Evolutionary conservation across 2,797 vertebrate genomes (phyloP), one percentile per base, ranked within the genome.

Genomic region (Crax fasciolata): DNA sequence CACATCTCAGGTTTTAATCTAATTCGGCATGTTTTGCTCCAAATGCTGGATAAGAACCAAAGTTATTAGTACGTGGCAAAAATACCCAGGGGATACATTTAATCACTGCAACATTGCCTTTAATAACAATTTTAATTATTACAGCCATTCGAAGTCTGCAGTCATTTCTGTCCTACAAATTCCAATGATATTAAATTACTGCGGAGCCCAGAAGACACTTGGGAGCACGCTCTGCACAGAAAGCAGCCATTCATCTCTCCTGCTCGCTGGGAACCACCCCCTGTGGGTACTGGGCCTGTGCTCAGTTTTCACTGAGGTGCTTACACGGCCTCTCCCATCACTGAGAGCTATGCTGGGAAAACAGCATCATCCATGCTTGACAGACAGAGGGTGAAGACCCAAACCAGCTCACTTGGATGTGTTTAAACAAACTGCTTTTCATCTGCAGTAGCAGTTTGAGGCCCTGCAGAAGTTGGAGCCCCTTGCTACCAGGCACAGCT

Each of bases 111-210:
- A 6, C 44, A 24, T 13, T 79, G 77, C 84, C 81, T 94, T 93
- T 83, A 93, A 74, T 85, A 97, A 93, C 49, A 6, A 65, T 1
- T n/a, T 89, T 89, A 93, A 92, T 96, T 80, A 80, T 9, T 68
- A 80, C 35, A 92, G 86, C 57, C 54, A 41, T 51, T 51, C 48
- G 11, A 18, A 74, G 46, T 61, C 90, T 77, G 94, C 86, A 92
- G 77, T 75, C 81, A 67, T 49, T 84, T 24, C 88, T 95, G 86
- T 68, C 92, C 89, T 28, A 51, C 72, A 83, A 75, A 96, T 95
- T 80, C 92, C 95, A 65, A 12, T 1, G 63, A 27, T 90, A 96
- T 96, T 83, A 55, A 76, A 89, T 96, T 68, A 61, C 90, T 74
- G 15, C 4, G 8, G 65, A 46, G 92, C 25, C 52, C 84, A 94